Percentiles rank a stretch among this genome's conserved stretches.
Evolutionary conservation across 1,140 invertebrate genomes (phyloP).

Genomic region (Bombus confusus): DNA sequence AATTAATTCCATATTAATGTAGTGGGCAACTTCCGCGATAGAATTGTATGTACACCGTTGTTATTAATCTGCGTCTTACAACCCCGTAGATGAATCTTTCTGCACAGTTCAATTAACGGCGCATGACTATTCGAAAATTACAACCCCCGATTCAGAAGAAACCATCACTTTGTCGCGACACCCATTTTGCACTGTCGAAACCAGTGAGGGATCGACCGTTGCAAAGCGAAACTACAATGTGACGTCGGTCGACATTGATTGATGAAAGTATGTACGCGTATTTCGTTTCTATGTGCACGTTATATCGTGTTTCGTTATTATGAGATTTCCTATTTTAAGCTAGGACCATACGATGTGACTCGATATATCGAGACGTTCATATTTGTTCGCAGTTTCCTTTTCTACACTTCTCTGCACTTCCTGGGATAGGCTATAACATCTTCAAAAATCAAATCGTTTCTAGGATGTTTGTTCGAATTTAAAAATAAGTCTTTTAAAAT

Average conservation of each 20-base stretch:
- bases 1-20: too few species aligned
- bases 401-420: too few species aligned
- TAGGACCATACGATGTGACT: background rate
- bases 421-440: too few species aligned
- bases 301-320: constrained; percentile 11
- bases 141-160: background rate
- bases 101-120: background rate
- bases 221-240: constrained; percentile 63
- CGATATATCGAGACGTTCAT: background rate
- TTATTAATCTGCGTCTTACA: too few species aligned
- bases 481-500: background rate
- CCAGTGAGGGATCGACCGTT: constrained; percentile 51
- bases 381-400: background rate
- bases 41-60: too few species aligned
- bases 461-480: background rate
- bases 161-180: constrained; percentile 23
- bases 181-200: constrained; percentile 56
- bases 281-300: constrained; percentile 25
- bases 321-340: background rate
- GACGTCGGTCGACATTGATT: constrained; percentile 56
- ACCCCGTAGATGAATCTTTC: too few species aligned
- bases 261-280: constrained; percentile 52
- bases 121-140: background rate
- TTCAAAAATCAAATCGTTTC: background rate
- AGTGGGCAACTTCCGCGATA: too few species aligned